These are phyloP conservation scores for Rhabdophis nuchalis DNA, from an alignment of 2,797 vertebrate species.

Conservation along the genomic window DNA sequence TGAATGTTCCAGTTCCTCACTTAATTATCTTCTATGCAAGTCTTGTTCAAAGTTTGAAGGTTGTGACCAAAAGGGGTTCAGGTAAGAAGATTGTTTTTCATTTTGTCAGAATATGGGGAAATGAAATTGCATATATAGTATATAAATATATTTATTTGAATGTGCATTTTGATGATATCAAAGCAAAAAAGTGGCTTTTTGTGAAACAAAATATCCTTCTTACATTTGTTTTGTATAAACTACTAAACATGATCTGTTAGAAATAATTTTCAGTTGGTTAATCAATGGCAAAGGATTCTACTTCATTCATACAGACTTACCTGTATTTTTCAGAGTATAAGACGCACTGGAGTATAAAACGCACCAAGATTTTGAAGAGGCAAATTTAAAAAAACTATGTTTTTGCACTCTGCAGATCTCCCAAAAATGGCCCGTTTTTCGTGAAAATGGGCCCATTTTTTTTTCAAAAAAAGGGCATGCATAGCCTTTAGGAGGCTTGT, in stretches of 20 bases:
- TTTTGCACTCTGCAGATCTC: too few species aligned
- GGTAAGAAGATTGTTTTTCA: constrained; percentile 75
- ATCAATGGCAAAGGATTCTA: background rate
- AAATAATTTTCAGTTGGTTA: background rate
- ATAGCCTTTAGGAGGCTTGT: too few species aligned
- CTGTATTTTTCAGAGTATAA: too few species aligned
- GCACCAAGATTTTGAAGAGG: too few species aligned
- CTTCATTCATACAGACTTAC: background rate
- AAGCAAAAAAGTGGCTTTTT: background rate
- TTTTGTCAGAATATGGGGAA: background rate
- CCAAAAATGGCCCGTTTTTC: too few species aligned
- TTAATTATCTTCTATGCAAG: constrained; percentile 89
- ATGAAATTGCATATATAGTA: background rate
- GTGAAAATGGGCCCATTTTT: too few species aligned
- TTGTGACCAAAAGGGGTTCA: constrained; percentile 96
- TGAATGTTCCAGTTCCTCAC: constrained; percentile 91
- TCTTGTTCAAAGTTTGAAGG: constrained; percentile 90
- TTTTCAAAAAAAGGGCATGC: too few species aligned
- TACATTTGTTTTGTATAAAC: background rate
- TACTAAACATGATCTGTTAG: background rate
- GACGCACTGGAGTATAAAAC: too few species aligned
- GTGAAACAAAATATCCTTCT: background rate
- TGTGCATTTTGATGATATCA: background rate
- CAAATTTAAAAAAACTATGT: too few species aligned
- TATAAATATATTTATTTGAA: background rate